These are phyloP conservation scores for Syritta pipiens DNA, from an alignment of 2,888 invertebrate genomes.

Conservation along the genomic window DNA sequence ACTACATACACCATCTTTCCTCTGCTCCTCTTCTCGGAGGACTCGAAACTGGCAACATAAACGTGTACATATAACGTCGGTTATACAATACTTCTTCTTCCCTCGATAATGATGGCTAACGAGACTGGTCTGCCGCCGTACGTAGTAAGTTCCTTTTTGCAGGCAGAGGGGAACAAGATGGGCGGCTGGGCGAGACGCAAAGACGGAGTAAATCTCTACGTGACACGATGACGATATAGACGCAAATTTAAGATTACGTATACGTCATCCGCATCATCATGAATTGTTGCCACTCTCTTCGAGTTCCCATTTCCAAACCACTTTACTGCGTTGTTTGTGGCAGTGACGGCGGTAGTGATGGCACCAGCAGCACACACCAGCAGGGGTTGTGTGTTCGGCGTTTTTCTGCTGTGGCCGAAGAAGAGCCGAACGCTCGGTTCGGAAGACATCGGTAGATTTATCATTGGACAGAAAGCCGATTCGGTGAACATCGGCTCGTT, in stretches of 20 bases:
- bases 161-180: slow-evolving; percentile 26
- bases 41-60: slow-evolving; percentile 1
- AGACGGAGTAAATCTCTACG: slow-evolving; percentile 39
- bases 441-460: slow-evolving; percentile 16
- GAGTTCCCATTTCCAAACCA: slow-evolving; percentile 22
- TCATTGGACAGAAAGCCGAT: background rate
- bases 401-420: slow-evolving; percentile 28
- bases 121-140: slow-evolving; percentile 39
- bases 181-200: background rate
- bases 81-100: slow-evolving; percentile 21
- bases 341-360: slow-evolving; percentile 5
- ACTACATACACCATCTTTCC: background rate
- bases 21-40: background rate
- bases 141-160: too few species aligned
- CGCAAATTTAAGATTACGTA: slow-evolving; percentile 61
- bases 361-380: slow-evolving; percentile 13
- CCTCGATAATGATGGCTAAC: slow-evolving; percentile 54
- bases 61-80: slow-evolving; percentile 12
- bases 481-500: slow-evolving; percentile 14
- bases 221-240: slow-evolving; percentile 56
- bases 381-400: slow-evolving; percentile 9
- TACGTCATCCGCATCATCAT: slow-evolving; percentile 47
- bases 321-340: slow-evolving; percentile 36
- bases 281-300: slow-evolving; percentile 44
- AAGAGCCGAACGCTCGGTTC: slow-evolving; percentile 23